Evolutionary conservation across 2,797 vertebrate species (phyloP).

Genomic region (Sebastes hopkinsi): DNA sequence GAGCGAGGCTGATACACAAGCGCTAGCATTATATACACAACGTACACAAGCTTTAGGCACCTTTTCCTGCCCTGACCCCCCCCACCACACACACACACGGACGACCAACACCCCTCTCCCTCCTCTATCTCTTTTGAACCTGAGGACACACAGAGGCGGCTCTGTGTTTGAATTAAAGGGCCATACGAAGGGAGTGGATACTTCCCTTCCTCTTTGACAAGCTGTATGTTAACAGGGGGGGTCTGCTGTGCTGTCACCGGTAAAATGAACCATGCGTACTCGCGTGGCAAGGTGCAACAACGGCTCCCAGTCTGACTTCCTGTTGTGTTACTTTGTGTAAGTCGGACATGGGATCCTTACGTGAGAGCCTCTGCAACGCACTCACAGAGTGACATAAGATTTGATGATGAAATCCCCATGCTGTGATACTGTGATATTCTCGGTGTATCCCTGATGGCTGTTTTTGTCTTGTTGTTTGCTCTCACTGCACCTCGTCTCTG

Average conservation of each 20-base stretch:
- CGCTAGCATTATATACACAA: neutral
- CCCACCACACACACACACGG: slow-evolving; percentile 4
- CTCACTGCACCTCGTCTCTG: slow-evolving; percentile 53
- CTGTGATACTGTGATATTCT: slow-evolving; percentile 58
- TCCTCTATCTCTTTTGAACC: slow-evolving; percentile 55
- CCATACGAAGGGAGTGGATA: slow-evolving; percentile 37
- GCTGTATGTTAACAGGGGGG: slow-evolving; percentile 34
- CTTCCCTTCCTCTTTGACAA: slow-evolving; percentile 54
- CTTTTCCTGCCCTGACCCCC: slow-evolving; percentile 28
- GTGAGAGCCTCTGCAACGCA: slow-evolving; percentile 41
- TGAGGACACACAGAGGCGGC: slow-evolving; percentile 49
- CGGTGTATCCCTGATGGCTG: slow-evolving; percentile 31
- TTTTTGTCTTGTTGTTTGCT: slow-evolving; percentile 56
- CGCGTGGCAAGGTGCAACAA: slow-evolving; percentile 29
- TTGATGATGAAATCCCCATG: slow-evolving; percentile 60
- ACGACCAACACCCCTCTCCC: slow-evolving; percentile 28
- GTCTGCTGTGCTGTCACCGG: slow-evolving; percentile 36
- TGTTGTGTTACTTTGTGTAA: slow-evolving; percentile 73
- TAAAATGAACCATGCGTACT: slow-evolving; percentile 51
- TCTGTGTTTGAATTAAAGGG: slow-evolving; percentile 69
- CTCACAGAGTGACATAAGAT: slow-evolving; percentile 49
- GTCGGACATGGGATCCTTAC: slow-evolving; percentile 83
- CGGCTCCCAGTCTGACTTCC: slow-evolving; percentile 78
- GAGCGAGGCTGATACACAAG: neutral
- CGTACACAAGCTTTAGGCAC: slow-evolving; percentile 22